Conservation (phyloP, 2,888 invertebrate genomes). For the Eupithecia subumbrata region DNA sequence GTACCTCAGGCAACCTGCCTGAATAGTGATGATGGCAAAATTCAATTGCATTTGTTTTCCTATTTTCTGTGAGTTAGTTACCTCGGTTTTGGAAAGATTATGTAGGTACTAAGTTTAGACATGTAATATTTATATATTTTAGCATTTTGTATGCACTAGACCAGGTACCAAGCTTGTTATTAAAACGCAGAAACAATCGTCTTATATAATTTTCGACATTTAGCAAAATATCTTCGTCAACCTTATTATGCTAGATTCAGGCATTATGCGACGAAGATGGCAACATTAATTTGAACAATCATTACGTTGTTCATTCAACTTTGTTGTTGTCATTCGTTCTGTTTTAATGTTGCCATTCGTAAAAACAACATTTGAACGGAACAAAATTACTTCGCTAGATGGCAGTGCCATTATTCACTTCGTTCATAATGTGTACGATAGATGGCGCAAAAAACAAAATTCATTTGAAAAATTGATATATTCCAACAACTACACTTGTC, state of each 20-base stretch:
- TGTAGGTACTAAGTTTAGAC: too few species aligned
- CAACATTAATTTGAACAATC: not conserved
- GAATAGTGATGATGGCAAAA: too few species aligned
- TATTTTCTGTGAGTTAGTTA: too few species aligned
- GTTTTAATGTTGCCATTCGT: not conserved
- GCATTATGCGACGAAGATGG: not conserved
- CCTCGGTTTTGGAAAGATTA: too few species aligned
- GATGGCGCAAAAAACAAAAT: not conserved
- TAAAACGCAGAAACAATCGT: too few species aligned
- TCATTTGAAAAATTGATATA: not conserved
- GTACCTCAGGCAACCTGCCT: too few species aligned
- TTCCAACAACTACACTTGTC: too few species aligned
- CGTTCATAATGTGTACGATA: not conserved
- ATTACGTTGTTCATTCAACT: not conserved
- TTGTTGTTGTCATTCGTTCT: not conserved
- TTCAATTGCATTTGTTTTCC: too few species aligned
- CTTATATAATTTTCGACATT: too few species aligned
- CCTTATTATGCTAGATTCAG: not conserved
- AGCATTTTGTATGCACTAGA: too few species aligned
- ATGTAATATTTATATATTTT: too few species aligned
- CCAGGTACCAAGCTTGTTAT: too few species aligned
- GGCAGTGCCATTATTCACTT: not conserved
- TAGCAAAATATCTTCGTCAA: not conserved
- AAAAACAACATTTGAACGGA: not conserved
- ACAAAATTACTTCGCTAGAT: not conserved